phyloP scores from a whole-genome alignment of 2,113 vertebrate genomes.

The Tachuris rubrigastra region DNA sequence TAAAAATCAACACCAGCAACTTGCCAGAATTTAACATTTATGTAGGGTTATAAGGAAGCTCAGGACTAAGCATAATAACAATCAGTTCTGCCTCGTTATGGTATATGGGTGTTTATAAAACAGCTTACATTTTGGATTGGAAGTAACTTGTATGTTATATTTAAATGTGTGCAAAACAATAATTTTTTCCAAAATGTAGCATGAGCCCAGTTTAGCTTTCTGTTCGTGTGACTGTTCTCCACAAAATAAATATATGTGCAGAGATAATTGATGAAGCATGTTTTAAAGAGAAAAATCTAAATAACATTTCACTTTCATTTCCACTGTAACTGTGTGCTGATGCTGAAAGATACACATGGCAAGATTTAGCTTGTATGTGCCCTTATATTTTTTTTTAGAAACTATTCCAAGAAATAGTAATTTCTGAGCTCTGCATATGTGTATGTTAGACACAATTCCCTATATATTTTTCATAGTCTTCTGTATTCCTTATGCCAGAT shows the following conservation, averaged over 20 bases:
- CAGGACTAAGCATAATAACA: neutral
- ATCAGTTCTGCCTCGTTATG: neutral
- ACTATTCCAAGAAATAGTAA: neutral
- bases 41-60: neutral
- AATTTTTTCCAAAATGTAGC: neutral
- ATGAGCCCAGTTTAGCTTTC: neutral
- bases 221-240: neutral
- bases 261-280: neutral
- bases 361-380: neutral
- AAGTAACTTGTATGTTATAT: neutral
- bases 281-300: neutral
- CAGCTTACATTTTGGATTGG: neutral
- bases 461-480: neutral
- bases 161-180: neutral
- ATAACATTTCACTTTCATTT: neutral
- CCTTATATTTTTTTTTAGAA: neutral
- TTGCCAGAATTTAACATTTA: neutral
- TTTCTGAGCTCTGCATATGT: neutral
- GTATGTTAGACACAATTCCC: neutral
- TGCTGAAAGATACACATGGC: neutral
- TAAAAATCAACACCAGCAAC: neutral
- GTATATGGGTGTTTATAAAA: neutral
- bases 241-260: neutral
- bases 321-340: neutral
- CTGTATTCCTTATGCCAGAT: neutral